These are phyloP conservation scores for Hemicordylus capensis DNA, from an alignment of 2,113 vertebrate species.

Conservation along the genomic window DNA sequence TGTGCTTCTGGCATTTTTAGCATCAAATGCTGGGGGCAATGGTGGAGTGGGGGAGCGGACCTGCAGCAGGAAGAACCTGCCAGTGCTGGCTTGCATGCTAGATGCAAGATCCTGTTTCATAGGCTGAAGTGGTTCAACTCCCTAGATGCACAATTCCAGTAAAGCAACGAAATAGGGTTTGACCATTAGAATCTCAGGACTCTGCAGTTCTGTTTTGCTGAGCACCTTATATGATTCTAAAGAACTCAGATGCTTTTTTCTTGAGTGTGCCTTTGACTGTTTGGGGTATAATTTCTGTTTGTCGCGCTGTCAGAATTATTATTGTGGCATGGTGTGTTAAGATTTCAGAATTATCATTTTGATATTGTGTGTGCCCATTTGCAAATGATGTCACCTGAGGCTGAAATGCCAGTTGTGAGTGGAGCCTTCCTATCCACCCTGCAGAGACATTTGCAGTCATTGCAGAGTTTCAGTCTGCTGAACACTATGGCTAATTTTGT, in stretches of 20 bases:
- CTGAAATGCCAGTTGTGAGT: conserved; percentile 9
- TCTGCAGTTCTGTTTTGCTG: neutral
- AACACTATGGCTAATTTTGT: neutral
- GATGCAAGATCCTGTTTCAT: neutral
- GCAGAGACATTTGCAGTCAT: conserved; percentile 27
- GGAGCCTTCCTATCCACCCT: neutral
- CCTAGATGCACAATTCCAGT: neutral
- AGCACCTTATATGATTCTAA: neutral
- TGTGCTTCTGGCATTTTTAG: too few relatives aligned
- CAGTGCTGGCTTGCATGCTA: neutral
- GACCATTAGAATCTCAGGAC: neutral
- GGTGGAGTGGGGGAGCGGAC: too few relatives aligned
- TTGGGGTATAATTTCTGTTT: neutral
- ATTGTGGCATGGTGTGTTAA: neutral
- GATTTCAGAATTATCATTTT: neutral
- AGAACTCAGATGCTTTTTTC: neutral
- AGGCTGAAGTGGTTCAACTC: neutral
- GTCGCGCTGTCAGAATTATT: neutral
- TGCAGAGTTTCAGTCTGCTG: conserved; percentile 3
- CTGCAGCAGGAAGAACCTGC: neutral
- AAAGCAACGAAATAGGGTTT: neutral
- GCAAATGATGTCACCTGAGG: neutral
- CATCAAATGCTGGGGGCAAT: neutral
- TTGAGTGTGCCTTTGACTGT: neutral
- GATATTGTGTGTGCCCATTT: conserved; percentile 1